These are phyloP conservation scores for Chymomyza caudatula DNA, from an alignment of 2,888 invertebrate genomes.

Conservation along the genomic window DNA sequence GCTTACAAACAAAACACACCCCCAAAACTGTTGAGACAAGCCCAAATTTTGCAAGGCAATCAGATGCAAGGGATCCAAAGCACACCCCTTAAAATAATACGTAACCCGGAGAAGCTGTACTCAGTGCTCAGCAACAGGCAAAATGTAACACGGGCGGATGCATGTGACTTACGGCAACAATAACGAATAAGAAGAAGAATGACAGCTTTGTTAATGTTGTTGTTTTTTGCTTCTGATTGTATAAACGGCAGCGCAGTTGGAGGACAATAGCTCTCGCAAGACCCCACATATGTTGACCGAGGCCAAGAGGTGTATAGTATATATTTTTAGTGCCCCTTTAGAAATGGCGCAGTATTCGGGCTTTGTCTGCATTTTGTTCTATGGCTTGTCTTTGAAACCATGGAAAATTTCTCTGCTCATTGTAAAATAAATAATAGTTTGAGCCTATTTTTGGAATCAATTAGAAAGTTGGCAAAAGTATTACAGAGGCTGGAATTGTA, in stretches of 20 bases:
- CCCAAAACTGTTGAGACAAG: conserved; percentile 9
- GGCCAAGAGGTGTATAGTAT: neutral
- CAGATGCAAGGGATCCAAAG: neutral
- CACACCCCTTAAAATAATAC: neutral
- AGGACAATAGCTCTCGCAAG: conserved; percentile 14
- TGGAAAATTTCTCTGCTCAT: neutral
- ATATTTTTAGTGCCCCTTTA: neutral
- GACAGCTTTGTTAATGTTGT: neutral
- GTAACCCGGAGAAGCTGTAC: conserved; percentile 9
- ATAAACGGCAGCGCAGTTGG: conserved; percentile 37
- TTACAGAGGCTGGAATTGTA: neutral
- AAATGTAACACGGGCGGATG: conserved; percentile 48
- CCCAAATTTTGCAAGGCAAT: neutral
- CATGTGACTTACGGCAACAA: conserved; percentile 53
- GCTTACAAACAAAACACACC: conserved; percentile 18
- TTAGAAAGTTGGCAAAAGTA: neutral
- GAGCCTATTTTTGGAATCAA: neutral
- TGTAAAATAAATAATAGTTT: neutral
- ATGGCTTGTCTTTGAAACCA: neutral
- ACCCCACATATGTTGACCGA: neutral
- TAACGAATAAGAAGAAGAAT: neutral
- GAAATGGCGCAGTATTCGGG: neutral
- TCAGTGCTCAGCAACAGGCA: conserved; percentile 2
- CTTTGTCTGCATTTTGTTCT: neutral
- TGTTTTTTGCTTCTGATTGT: conserved; percentile 44